Conservation (phyloP, 2,113 vertebrate species). For the Ranitomeya imitator region DNA sequence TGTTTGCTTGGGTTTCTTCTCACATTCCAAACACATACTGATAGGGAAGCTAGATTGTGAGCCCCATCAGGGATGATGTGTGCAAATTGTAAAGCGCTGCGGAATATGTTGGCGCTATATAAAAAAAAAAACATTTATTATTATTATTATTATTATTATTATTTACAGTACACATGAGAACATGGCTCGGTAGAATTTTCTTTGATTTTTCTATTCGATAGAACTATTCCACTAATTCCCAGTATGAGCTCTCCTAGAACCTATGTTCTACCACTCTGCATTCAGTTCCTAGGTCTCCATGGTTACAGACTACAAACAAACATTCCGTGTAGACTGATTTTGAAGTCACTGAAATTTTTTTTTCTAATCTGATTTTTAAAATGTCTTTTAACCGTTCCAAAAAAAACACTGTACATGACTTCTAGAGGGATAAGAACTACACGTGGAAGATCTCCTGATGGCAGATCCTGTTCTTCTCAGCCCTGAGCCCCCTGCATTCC, state of each 20-base stretch:
- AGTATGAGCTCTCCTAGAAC: background rate
- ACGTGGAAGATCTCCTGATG: background rate
- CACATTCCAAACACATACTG: no score
- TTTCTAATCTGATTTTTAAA: background rate
- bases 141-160: no score
- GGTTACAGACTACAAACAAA: background rate
- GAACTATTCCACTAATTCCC: background rate
- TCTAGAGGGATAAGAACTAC: background rate
- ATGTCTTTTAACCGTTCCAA: background rate
- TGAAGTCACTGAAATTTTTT: background rate
- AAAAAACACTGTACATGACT: background rate
- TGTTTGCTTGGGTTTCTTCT: no score
- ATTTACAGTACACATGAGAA: no score
- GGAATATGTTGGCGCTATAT: no score
- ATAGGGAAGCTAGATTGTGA: no score
- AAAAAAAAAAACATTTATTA: no score
- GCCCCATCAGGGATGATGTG: no score
- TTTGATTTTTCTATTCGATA: background rate
- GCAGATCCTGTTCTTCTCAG: background rate
- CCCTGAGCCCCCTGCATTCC: background rate
- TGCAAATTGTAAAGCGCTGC: background rate
- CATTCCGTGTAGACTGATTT: background rate
- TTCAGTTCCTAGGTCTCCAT: background rate
- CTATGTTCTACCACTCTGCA: background rate
- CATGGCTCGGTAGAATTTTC: background rate